A percentile compares a stretch with the other conserved stretches of the same genome.
Evolutionary conservation across 2,113 vertebrate species (phyloP).

Genomic region (Gallinago paraguaiae): DNA sequence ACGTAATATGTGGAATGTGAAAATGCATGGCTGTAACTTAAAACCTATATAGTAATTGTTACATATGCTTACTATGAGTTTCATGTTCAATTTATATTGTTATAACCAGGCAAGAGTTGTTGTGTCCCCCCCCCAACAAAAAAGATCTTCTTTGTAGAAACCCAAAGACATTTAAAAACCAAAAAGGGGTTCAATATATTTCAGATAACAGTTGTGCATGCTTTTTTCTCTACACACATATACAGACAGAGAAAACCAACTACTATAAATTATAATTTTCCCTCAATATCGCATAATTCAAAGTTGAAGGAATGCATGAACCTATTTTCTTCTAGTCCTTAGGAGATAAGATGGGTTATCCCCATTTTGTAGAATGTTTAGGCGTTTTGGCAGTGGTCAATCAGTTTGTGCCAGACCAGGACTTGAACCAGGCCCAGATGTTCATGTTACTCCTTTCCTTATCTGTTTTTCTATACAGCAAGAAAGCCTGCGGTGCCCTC

Average conservation of each 20-base stretch:
- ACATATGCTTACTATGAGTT: neutral
- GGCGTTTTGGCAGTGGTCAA: conserved; percentile 5
- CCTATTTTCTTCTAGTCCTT: neutral
- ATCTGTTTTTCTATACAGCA: neutral
- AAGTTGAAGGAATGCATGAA: neutral
- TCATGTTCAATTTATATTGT: neutral
- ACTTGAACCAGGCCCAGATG: neutral
- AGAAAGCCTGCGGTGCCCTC: neutral
- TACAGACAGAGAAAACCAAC: neutral
- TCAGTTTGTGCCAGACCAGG: neutral
- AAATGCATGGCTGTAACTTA: neutral
- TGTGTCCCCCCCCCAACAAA: neutral
- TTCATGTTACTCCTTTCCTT: neutral
- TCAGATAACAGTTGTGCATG: neutral
- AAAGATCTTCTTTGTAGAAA: neutral
- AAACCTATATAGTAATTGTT: neutral
- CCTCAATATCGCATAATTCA: neutral
- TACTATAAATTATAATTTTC: neutral
- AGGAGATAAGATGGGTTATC: neutral
- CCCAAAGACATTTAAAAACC: neutral
- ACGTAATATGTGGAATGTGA: neutral
- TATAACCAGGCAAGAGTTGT: neutral
- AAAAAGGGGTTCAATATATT: neutral
- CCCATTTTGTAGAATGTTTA: neutral
- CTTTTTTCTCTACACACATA: neutral